Evolutionary conservation across 2,797 vertebrate genomes (phyloP), one percentile per base, ranked within the genome.

Genomic region (Oophaga sylvatica): DNA sequence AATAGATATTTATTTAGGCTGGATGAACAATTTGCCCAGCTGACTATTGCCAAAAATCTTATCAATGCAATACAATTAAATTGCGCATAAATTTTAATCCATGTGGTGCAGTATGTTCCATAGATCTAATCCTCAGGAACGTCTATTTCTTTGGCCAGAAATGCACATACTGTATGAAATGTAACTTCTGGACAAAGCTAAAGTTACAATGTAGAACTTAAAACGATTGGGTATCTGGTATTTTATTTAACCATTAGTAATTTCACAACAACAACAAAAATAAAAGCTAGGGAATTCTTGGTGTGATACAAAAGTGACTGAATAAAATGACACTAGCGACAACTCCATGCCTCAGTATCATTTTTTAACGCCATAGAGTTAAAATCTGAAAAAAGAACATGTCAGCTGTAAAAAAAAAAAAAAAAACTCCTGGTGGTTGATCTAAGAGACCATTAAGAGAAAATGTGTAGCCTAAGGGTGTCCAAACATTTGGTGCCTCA

Each of bases 21-120:
- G 19, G 48, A 48, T 75, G 48, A 48, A 45, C 71, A 48, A 20
- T 75, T 75, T 75, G 20, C 71, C 71, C 71, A 48, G 19, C 41
- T 73, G 41, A 11, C 8, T 11, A 22, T 45, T 73, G 35, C 70
- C 70, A 45, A 45, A 73, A 73, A 73, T 48, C 70, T 45, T 73
- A 73, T 73, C 70, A 73, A 73, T 13, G 70, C 19, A 73, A 45
- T 45, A 45, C 35, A 73, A 73, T 45, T 73, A 48, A 73, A 20
- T 73, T 19, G 19, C 19, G 1, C 41, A 16, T 45, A 8, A 73
- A 73, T 41, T 73, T 45, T 73, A 41, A 73, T 73, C 70, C 70
- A 73, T 45, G n/a, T 41, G 68, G 29, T 71, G 68, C 68, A 71
- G 68, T 1, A 41, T 41, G 31, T 19, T 71, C 29, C 68, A 71